Conservation (phyloP, 2,888 invertebrate genomes). For the Hemistola chrysoprasaria region DNA sequence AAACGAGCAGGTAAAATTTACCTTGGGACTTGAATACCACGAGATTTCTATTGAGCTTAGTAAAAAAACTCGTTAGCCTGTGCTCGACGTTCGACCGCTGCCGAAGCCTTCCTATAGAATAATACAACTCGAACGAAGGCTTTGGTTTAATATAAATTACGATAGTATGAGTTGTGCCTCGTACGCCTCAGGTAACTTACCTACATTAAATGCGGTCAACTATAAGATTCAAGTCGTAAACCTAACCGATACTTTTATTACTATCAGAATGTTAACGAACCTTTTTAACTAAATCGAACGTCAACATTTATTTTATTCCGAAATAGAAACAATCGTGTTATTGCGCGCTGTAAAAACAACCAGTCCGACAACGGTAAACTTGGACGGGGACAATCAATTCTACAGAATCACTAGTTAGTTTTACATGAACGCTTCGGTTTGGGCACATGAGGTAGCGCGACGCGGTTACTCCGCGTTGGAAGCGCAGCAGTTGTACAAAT, state of each 20-base stretch:
- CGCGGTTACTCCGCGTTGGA: slow-evolving; percentile 51
- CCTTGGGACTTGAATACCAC: slow-evolving; percentile 49
- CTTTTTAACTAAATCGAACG: slow-evolving; percentile 32
- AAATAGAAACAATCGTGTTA: slow-evolving; percentile 46
- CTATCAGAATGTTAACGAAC: slow-evolving; percentile 15
- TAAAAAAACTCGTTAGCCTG: slow-evolving; percentile 46
- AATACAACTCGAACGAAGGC: slow-evolving; percentile 2
- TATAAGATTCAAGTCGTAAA: slow-evolving; percentile 7
- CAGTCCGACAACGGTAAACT: slow-evolving; percentile 51
- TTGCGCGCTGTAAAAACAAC: slow-evolving; percentile 50
- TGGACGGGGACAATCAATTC: slow-evolving; percentile 31
- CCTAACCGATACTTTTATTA: slow-evolving; percentile 6
- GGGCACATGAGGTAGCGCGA: slow-evolving; percentile 25
- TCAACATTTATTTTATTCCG: slow-evolving; percentile 35
- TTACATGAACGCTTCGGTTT: slow-evolving; percentile 47
- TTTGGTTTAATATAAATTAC: slow-evolving; percentile 16
- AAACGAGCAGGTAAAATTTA: slow-evolving; percentile 65
- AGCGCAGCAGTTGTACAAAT: slow-evolving; percentile 50
- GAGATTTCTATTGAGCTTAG: slow-evolving; percentile 39
- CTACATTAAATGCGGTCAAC: slow-evolving; percentile 15
- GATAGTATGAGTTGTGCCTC: slow-evolving; percentile 10
- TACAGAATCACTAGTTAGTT: slow-evolving; percentile 33
- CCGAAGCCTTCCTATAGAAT: slow-evolving; percentile 7
- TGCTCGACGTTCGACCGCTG: slow-evolving; percentile 33
- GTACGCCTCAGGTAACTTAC: slow-evolving; percentile 5